These are phyloP conservation scores for Chaetophractus vellerosus DNA, from an alignment of 2,797 vertebrate species.

Conservation along the genomic window DNA sequence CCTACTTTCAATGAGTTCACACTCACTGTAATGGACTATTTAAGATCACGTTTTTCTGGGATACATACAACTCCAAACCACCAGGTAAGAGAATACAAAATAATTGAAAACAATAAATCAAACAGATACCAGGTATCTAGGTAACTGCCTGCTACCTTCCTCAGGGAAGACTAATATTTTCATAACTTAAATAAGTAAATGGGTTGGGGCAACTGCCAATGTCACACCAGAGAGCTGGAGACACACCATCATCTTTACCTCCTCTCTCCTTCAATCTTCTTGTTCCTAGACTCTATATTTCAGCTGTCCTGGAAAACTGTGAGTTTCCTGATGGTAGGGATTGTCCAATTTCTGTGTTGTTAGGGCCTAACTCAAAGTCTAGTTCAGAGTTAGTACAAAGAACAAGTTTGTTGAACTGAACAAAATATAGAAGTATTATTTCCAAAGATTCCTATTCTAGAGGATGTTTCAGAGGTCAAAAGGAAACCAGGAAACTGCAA, in stretches of 20 bases:
- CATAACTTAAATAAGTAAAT: neutral
- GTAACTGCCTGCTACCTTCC: neutral
- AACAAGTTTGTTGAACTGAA: conserved; percentile 7
- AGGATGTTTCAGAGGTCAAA: neutral
- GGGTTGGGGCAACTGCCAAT: neutral
- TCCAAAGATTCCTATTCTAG: neutral
- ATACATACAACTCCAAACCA: too few relatives aligned
- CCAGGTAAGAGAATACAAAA: too few relatives aligned
- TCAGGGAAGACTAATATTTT: neutral
- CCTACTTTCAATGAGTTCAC: too few relatives aligned
- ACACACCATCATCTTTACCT: neutral
- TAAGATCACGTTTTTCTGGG: too few relatives aligned
- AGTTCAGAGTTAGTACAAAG: neutral
- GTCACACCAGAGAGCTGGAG: neutral
- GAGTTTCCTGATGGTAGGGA: neutral
- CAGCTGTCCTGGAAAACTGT: neutral
- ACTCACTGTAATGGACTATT: too few relatives aligned
- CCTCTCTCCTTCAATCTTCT: neutral
- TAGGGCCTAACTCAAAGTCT: conserved; percentile 1
- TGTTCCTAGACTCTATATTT: neutral
- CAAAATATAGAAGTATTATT: neutral
- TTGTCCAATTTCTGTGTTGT: neutral
- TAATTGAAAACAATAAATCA: too few relatives aligned
- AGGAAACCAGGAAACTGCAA: neutral
- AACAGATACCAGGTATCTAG: too few relatives aligned